Conservation (phyloP, 2,797 vertebrate genomes). For the Phalloptychus januarius region DNA sequence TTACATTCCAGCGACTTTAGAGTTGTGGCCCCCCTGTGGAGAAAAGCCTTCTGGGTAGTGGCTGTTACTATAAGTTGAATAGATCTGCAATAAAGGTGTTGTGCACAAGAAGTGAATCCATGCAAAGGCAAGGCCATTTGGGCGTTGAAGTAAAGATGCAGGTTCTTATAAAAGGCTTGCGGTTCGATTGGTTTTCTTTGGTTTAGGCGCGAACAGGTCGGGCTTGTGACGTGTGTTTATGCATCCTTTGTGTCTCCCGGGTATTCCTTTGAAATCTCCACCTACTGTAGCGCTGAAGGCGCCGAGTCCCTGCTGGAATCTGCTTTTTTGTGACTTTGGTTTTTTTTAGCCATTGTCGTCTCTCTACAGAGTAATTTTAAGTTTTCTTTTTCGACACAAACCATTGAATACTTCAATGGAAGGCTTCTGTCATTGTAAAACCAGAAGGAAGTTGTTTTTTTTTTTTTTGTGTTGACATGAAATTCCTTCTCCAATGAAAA, state of each 20-base stretch:
- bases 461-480: conserved; percentile 2
- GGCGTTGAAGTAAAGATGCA: conserved; percentile 47
- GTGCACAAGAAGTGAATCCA: conserved; percentile 37
- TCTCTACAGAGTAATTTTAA: conserved; percentile 3
- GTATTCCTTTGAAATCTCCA: conserved; percentile 29
- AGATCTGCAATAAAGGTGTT: conserved; percentile 48
- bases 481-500: neutral
- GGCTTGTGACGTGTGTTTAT: conserved; percentile 46
- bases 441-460: neutral
- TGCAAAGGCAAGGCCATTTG: conserved; percentile 52
- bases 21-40: conserved; percentile 44
- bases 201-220: conserved; percentile 35
- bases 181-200: conserved; percentile 40
- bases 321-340: conserved; percentile 20
- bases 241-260: conserved; percentile 36
- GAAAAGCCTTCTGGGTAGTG: conserved; percentile 37
- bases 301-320: conserved; percentile 17
- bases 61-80: conserved; percentile 54
- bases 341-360: neutral
- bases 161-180: conserved; percentile 41
- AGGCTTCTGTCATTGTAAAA: neutral
- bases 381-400: conserved; percentile 2
- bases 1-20: conserved; percentile 35
- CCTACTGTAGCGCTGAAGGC: conserved; percentile 16
- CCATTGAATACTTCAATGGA: neutral